Evolutionary conservation across 2,797 vertebrate species (phyloP).

Genomic region (Poecilia gillii): DNA sequence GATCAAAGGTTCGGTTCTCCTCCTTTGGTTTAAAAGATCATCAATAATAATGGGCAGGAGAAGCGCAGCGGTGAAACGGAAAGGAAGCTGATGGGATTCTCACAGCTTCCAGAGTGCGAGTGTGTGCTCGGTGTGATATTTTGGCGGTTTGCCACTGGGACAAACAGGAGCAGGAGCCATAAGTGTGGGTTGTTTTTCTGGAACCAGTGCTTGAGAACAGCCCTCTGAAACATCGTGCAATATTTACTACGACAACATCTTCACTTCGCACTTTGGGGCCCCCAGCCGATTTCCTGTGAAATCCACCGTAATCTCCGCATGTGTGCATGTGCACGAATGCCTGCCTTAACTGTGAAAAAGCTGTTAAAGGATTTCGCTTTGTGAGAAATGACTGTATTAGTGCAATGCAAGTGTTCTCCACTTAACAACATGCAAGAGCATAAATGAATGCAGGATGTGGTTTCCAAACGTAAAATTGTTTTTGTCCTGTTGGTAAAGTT

Average conservation of each 20-base stretch:
- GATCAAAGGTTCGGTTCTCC: constrained; percentile 71
- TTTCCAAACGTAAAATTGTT: neutral
- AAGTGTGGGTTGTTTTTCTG: constrained; percentile 47
- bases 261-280: constrained; percentile 58
- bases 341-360: constrained; percentile 19
- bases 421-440: constrained; percentile 3
- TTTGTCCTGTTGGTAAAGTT: neutral
- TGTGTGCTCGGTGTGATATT: constrained; percentile 29
- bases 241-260: constrained; percentile 65
- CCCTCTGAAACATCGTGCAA: constrained; percentile 62
- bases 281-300: constrained; percentile 49
- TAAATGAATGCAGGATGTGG: neutral
- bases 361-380: constrained; percentile 20
- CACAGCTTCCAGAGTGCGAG: constrained; percentile 21
- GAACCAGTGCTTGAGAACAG: constrained; percentile 39
- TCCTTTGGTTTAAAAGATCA: constrained; percentile 71
- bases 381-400: constrained; percentile 10
- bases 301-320: neutral
- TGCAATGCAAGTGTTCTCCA: neutral
- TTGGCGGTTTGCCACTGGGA: constrained; percentile 44
- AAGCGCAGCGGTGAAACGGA: constrained; percentile 44
- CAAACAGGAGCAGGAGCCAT: constrained; percentile 50
- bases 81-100: constrained; percentile 46
- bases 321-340: neutral
- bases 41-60: constrained; percentile 74